Evolutionary conservation across 1,140 invertebrate species (phyloP), one percentile per base, ranked within the genome.

Genomic region (Drosophila novamexicana): DNA sequence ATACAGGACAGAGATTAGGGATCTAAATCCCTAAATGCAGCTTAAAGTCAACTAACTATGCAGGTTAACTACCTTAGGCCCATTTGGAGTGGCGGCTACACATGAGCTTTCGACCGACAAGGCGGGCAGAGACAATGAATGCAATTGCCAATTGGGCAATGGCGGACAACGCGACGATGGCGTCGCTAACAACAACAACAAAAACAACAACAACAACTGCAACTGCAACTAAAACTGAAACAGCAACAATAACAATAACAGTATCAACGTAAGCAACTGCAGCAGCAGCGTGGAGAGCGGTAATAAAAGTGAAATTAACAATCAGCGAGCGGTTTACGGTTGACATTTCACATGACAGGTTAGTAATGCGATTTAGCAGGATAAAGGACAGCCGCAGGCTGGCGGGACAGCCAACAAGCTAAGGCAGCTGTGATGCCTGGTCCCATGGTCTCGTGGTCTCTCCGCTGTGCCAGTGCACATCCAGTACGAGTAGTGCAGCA

Each of bases 291-390:
- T 37, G 49, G 16, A 56, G 59, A 56, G 59, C 40, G 59, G 71
- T 78, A 84, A 83, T 90, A 90, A 89, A 90, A 91, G 86, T 90
- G 90, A 91, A 91, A 83, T 84, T 81, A 91, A 91, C 90, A 91
- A 91, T 91, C 90, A 91, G 69, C 86, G 81, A 83, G 89, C 90
- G 90, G 82, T 91, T 90, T 84, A 90, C 82, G 85, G 82, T 90
- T 91, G 86, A 91, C 90, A 91, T 90, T 90, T 88, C 90, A 90
- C 90, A 90, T 91, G 90, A 91, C 86, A 91, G 90, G 84, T 88
- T 89, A 77, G 90, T 90, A 91, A 91, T 90, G 88, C 86, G 90
- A 91, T 91, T 91, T 89, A 91, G 75, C 83, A 81, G 90, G 86
- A 91, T 91, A 89, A 89, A 89, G 90, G 90, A 91, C 81, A 85